Conservation (phyloP, 2,113 vertebrate genomes). For the Phoenicopterus ruber region DNA sequence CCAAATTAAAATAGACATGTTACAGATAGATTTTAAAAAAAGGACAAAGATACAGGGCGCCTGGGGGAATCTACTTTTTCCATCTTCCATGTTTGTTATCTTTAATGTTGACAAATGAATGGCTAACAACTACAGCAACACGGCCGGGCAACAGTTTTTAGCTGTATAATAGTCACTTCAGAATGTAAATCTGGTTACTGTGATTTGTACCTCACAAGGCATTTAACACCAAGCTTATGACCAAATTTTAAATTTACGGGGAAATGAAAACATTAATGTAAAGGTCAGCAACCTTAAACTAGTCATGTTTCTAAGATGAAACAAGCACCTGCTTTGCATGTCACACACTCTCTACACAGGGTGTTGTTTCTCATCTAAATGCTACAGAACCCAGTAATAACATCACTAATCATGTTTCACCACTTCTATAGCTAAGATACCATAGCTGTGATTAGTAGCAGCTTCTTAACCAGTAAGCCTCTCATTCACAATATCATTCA, state of each 20-base stretch:
- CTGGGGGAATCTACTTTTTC: not conserved
- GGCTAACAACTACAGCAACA: not conserved
- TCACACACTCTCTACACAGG: accelerated
- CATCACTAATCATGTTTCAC: not conserved
- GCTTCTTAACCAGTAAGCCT: not conserved
- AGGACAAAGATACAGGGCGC: not conserved
- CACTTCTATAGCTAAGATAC: not conserved
- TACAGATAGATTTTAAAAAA: not conserved
- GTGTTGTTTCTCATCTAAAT: not conserved
- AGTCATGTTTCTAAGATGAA: not conserved
- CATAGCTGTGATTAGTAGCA: not conserved
- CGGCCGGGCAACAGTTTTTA: not conserved
- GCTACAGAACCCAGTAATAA: not conserved
- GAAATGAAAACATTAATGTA: not conserved
- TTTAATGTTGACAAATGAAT: not conserved
- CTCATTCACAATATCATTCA: not conserved
- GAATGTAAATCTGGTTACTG: not conserved
- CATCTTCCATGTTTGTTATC: not conserved
- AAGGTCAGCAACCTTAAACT: not conserved
- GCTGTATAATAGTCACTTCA: not conserved
- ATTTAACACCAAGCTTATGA: not conserved
- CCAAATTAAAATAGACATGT: not conserved
- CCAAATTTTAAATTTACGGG: not conserved
- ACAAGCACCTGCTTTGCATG: not conserved
- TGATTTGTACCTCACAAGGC: not conserved